Conservation (phyloP, 1,140 invertebrate genomes). For the Pantala flavescens region DNA sequence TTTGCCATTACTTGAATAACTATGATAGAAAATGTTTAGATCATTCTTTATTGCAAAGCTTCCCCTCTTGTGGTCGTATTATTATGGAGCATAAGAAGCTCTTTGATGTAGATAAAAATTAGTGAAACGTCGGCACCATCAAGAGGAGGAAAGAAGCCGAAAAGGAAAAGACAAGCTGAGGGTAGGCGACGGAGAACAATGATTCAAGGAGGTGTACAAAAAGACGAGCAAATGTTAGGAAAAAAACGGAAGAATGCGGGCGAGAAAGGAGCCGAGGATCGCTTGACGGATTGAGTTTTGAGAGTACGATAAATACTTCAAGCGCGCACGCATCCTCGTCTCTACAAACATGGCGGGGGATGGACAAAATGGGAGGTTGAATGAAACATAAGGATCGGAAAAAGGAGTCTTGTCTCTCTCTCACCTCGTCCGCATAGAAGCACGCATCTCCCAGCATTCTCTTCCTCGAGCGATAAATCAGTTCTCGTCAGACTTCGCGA, state of each 20-base stretch:
- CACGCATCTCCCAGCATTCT: background rate
- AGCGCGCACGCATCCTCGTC: background rate
- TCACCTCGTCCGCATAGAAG: background rate
- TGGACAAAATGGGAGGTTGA: background rate
- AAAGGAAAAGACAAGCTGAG: no score
- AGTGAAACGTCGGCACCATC: no score
- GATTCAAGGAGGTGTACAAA: background rate
- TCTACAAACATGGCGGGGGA: background rate
- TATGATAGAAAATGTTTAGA: no score
- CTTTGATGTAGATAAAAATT: no score
- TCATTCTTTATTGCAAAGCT: no score
- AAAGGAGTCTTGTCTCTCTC: background rate
- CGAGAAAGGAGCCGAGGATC: slow-evolving; percentile 3
- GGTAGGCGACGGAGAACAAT: no score
- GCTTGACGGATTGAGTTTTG: slow-evolving; percentile 9
- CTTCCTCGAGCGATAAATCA: background rate
- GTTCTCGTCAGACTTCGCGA: background rate
- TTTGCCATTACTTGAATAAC: no score
- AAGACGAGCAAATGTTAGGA: background rate
- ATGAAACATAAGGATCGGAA: background rate
- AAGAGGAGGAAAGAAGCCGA: no score
- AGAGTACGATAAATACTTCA: background rate
- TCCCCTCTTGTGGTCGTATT: no score
- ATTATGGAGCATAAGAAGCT: no score
- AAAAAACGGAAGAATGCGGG: background rate